Evolutionary conservation across 2,888 invertebrate genomes (phyloP), one percentile per base, ranked within the genome.

Genomic region (Sicus ferrugineus): DNA sequence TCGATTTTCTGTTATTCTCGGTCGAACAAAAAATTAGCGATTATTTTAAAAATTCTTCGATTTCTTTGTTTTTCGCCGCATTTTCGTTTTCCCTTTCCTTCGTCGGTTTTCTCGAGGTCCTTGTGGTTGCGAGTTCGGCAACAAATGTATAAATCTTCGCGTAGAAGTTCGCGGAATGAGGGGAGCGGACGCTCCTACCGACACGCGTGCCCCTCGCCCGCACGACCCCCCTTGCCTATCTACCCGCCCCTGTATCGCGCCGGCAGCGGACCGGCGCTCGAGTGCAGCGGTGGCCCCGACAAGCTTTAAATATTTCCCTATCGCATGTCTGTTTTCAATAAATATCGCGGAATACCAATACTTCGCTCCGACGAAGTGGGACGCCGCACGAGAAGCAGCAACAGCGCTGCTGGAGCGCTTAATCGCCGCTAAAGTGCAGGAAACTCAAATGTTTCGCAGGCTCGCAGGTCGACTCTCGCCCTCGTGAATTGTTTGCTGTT

Each of bases 251-350:
- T 21, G 26, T 3, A 4, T n/a, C 48, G 0, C 0, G 30, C 14
- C 30, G 48, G 6, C 46, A 11, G 19, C 26, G 7, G 26, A 7
- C 52, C 14, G 28, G 26, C 46, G 42, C 48, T 50, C 31, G 23
- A 59, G 48, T 59, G 59, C 67, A 59, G 30, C 58, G 46, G n/a
- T n/a, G n/a, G n/a, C 67, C 56, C 58, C 58, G 56, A 67, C 34
- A 54, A 52, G 38, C 75, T 76, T 80, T 79, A 79, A 79, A 79
- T 79, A 79, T 80, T 77, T 77, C 76, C 71, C 70, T 70, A 70
- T 80, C 78, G 80, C 79, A 78, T 79, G 79, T 77, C 77, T 75
- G 68, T 74, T 76, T 75, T 74, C 77, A 80, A 80, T 79, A 79
- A 79, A 79, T 79, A 78, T 68, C 67, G 63, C 67, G 66, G 71